phyloP scores from a whole-genome alignment of 2,113 vertebrate genomes.

The Zosterops borbonicus region DNA sequence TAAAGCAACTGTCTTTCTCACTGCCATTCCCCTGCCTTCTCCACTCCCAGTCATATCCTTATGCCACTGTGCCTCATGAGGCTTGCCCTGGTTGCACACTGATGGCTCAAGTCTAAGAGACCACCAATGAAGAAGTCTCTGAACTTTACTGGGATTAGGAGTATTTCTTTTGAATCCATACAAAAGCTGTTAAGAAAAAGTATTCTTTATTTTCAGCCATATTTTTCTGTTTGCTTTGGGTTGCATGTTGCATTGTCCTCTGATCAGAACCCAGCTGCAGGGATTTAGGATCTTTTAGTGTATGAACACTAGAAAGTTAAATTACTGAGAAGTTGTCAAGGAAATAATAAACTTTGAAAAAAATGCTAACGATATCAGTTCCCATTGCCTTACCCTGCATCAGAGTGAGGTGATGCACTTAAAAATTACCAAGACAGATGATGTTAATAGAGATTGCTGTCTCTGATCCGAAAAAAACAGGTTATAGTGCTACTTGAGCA shows the following conservation, averaged over 20 bases:
- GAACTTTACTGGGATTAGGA: not conserved
- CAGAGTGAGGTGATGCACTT: not conserved
- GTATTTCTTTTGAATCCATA: not conserved
- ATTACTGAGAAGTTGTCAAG: not conserved
- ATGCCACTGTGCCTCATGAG: rapidly evolving
- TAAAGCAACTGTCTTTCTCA: not conserved
- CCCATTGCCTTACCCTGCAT: not conserved
- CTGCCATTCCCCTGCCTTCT: not conserved
- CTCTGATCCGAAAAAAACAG: not conserved
- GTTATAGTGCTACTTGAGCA: not conserved
- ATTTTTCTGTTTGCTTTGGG: not conserved
- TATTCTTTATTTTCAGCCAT: not conserved
- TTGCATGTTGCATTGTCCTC: not conserved
- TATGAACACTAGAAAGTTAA: not conserved
- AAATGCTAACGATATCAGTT: not conserved
- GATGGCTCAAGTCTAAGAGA: not conserved
- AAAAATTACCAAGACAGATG: not conserved
- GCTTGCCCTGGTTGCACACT: not conserved
- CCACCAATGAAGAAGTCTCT: not conserved
- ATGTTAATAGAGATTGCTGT: not conserved
- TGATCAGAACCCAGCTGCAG: not conserved
- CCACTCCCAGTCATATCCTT: not conserved
- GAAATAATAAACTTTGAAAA: not conserved
- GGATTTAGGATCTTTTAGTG: not conserved
- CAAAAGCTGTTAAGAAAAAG: not conserved